Percentiles rank a stretch among this genome's conserved stretches.
Conservation (phyloP, 2,113 vertebrate genomes). For the Phylloscopus whistleri region DNA sequence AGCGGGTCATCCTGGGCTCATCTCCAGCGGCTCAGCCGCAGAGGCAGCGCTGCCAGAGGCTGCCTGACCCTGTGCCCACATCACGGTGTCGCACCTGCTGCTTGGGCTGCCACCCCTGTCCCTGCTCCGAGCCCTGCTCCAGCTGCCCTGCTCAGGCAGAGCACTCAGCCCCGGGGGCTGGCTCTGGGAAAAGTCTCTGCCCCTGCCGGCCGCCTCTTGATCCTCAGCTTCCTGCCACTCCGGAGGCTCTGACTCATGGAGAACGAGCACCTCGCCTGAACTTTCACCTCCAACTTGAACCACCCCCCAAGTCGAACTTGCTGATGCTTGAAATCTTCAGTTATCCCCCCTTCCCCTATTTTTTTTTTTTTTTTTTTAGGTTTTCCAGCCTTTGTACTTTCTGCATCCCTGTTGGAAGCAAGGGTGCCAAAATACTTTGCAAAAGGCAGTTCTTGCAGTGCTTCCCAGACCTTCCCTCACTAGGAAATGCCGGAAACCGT, state of each 20-base stretch:
- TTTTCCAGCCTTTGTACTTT: conserved; percentile 38
- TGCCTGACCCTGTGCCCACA: neutral
- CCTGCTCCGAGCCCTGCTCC: fast-evolving
- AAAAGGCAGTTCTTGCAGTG: neutral
- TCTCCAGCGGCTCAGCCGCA: neutral
- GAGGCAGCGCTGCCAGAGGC: fast-evolving
- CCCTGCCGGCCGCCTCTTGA: neutral
- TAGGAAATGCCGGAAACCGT: conserved; percentile 24
- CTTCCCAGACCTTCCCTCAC: conserved; percentile 24
- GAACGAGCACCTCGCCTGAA: neutral
- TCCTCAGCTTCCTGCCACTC: neutral
- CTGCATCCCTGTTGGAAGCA: neutral
- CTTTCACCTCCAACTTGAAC: conserved; percentile 33
- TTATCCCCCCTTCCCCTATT: neutral
- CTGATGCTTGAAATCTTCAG: neutral
- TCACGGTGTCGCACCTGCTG: fast-evolving
- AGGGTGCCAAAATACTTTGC: conserved; percentile 31
- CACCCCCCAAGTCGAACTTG: conserved; percentile 14
- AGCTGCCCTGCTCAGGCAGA: neutral
- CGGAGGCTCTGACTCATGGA: neutral
- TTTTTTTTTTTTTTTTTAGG: neutral
- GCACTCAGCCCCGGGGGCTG: fast-evolving
- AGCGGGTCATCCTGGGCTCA: neutral
- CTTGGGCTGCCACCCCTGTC: neutral
- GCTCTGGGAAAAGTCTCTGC: neutral